Evolutionary conservation across 2,797 vertebrate genomes (phyloP), one percentile per base, ranked within the genome.

Genomic region (Acrocephalus scirpaceus): DNA sequence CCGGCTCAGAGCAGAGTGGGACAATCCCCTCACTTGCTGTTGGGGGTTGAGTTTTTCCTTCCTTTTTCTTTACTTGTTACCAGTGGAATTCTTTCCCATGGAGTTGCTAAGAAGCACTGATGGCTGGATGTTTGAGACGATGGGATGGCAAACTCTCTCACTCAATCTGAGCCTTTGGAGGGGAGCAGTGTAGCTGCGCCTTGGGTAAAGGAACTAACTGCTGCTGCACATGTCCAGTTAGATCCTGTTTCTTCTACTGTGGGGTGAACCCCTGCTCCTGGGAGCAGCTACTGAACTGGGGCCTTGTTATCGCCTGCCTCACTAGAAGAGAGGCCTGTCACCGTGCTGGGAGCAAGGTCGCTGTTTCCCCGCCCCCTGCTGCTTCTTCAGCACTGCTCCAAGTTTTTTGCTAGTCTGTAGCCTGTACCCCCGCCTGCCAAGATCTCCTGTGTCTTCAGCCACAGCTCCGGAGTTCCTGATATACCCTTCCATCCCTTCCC

Each of bases 1-100:
- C 16, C 27, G 23, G 22, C 3, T 6, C 38, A n/a, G 19, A 61
- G 47, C 29, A n/a, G 10, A 45, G n/a, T 0, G 1, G n/a, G 10
- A 60, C 47, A 76, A 29, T 47, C 7, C 23, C 7, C 29, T 86
- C 4, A 4, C 13, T 45, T 69, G 19, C 16, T 57, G n/a, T 23
- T 34, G n/a, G 22, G 10, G 21, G 21, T 34, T 57, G 32, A 57
- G 22, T 16, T 25, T 57, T 57, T 56, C 18, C n/a, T 56, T 56
- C 32, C 20, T 56, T 56, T 56, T 56, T 23, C n/a, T 34, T 54
- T 32, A 54, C 30, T 32, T 34, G n/a, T 34, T 57, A 25, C 22
- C 5, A 16, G 56, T 57, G 56, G 15, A 57, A 16, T 57, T 34
- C 34, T 57, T 57, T 25, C 22, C n/a, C 56, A 16, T 11, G 16